phyloP scores from a whole-genome alignment of 2,113 vertebrate genomes.

The Steatornis caripensis region DNA sequence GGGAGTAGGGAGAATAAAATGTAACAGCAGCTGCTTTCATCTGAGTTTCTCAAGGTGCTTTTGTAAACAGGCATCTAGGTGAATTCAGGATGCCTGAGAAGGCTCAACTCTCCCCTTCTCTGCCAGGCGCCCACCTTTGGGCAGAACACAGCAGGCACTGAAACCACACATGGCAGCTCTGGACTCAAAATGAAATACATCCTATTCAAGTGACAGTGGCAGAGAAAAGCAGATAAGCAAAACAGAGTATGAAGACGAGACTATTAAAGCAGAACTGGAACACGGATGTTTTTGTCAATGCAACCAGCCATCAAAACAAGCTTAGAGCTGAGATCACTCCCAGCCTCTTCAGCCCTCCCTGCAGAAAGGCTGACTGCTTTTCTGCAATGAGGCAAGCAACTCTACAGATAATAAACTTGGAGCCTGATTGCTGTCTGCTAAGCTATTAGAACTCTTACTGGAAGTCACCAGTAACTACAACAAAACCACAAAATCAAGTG shows the following conservation, averaged over 20 bases:
- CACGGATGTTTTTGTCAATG: background rate
- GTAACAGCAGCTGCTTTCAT: background rate
- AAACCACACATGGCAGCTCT: background rate
- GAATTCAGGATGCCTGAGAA: background rate
- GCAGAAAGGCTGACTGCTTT: background rate
- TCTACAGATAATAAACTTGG: background rate
- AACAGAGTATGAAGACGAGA: background rate
- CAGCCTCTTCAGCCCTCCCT: background rate
- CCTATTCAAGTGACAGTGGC: background rate
- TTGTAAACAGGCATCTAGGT: background rate
- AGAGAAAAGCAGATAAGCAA: background rate
- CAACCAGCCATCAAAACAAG: background rate
- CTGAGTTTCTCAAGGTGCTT: background rate
- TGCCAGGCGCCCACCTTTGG: background rate
- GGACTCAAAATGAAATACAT: background rate
- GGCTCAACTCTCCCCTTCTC: background rate
- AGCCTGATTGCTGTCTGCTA: background rate
- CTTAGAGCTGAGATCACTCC: background rate
- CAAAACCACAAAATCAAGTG: constrained; percentile 8
- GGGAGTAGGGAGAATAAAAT: background rate
- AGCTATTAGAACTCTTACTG: background rate
- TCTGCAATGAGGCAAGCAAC: background rate
- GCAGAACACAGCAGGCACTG: background rate
- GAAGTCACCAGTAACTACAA: background rate
- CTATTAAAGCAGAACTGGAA: background rate